phyloP scores from a whole-genome alignment of 1,140 invertebrate genomes.

The Trichogramma pretiosum region DNA sequence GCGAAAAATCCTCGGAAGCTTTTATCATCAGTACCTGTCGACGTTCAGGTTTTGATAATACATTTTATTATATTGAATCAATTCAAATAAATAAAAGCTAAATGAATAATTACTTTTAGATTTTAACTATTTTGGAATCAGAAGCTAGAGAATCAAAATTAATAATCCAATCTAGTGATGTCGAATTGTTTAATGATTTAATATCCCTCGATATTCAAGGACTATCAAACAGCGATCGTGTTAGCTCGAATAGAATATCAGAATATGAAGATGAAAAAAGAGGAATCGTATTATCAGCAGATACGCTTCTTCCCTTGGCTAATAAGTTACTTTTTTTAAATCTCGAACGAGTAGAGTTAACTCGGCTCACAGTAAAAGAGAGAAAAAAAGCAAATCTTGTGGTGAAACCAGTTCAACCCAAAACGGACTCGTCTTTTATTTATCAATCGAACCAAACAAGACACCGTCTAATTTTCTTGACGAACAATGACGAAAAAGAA shows the following conservation, averaged over 20 bases:
- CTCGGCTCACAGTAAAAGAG: constrained; percentile 25
- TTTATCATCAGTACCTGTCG: constrained; percentile 43
- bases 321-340: constrained; percentile 34
- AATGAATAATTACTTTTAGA: constrained; percentile 30
- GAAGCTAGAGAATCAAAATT: constrained; percentile 36
- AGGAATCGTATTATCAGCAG: constrained; percentile 31
- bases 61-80: neutral
- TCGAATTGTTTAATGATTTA: constrained; percentile 47
- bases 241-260: constrained; percentile 6
- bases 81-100: neutral
- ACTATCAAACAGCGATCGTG: constrained; percentile 29
- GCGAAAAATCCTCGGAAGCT: constrained; percentile 41
- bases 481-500: constrained; percentile 41
- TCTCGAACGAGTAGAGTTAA: constrained; percentile 33
- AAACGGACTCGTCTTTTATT: constrained; percentile 21
- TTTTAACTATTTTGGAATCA: constrained; percentile 47
- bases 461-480: constrained; percentile 37
- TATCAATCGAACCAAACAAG: constrained; percentile 24
- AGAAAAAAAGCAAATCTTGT: constrained; percentile 35
- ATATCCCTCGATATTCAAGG: constrained; percentile 54
- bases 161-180: constrained; percentile 43
- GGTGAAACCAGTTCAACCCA: constrained; percentile 32
- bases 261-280: constrained; percentile 11
- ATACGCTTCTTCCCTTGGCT: constrained; percentile 32
- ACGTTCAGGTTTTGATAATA: constrained; percentile 45